Evolutionary conservation across 53 echinoderm and acorn worm genomes (phyloP), one percentile per base, ranked within the genome.

Genomic region (Luidia sarsii): DNA sequence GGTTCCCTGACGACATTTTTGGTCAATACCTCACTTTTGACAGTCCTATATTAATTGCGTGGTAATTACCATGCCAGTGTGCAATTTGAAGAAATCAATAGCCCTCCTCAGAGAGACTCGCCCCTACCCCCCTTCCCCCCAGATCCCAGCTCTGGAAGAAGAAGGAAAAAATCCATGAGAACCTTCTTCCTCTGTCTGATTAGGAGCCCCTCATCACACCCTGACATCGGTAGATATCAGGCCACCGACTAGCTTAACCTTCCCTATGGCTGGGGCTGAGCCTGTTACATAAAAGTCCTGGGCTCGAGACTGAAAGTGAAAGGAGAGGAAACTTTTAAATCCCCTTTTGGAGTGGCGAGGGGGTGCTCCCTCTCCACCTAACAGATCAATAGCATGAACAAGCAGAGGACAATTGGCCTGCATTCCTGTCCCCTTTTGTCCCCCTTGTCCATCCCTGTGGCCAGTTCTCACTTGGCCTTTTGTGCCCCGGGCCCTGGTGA

Each of bases 341-440:
- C 53, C 37, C 53, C 41, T 46, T 31, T 61, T 33, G 11, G 33
- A 22, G 36, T 53, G 54, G 53, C 32, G 23, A 33, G 54, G 36
- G 33, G 48, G 35, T 20, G 23, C 50, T 22, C 52, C 35, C 35
- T 53, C 34, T 33, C 71, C 51, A 36, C 54, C 71, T 71, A 53
- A 71, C 71, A 71, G 71, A 71, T 71, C 53, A 71, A 71, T 71
- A 71, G 53, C 4, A 2, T 27, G 71, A 71, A 71, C 71, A 71
- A 53, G 54, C 30, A 53, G 30, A 71, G 53, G 37, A 71, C 50
- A 71, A 71, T 71, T 3, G 18, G 10, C 21, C 54, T 9, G 35
- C 71, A 71, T 71, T 71, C 71, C 71, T 36, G 71, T 1, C 24
- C 14, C 16, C 50, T 50, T 27, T 61, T 71, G 71, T 71, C 52